Conservation (phyloP, 2,888 invertebrate species). For the Diarsia dahlii region DNA sequence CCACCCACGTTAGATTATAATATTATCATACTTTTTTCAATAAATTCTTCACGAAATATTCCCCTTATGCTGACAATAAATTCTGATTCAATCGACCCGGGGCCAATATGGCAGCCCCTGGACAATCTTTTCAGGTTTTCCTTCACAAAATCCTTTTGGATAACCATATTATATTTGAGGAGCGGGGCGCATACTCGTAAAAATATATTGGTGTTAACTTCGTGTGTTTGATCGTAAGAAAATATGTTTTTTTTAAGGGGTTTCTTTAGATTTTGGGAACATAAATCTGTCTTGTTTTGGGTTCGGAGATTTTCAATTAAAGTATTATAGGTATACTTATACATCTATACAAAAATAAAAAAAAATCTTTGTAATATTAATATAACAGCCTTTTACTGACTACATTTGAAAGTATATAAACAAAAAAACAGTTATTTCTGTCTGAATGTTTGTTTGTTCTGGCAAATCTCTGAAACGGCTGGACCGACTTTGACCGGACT, state of each 20-base stretch:
- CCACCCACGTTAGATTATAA: slow-evolving; percentile 43
- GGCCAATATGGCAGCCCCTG: slow-evolving; percentile 49
- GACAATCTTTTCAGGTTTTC: slow-evolving; percentile 40
- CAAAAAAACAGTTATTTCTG: too few relatives aligned
- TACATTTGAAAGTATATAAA: too few relatives aligned
- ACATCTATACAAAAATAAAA: too few relatives aligned
- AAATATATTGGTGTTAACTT: slow-evolving; percentile 51
- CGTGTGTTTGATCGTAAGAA: slow-evolving; percentile 14
- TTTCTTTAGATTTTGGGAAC: neutral
- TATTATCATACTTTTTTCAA: slow-evolving; percentile 25
- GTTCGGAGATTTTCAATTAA: too few relatives aligned
- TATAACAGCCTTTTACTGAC: too few relatives aligned
- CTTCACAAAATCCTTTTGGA: slow-evolving; percentile 43
- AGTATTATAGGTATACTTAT: too few relatives aligned
- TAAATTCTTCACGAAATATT: slow-evolving; percentile 53
- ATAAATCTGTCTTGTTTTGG: too few relatives aligned
- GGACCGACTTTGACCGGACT: too few relatives aligned
- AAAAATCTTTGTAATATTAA: too few relatives aligned
- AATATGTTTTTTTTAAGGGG: slow-evolving; percentile 13
- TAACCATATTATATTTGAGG: slow-evolving; percentile 45
- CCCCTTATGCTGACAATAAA: slow-evolving; percentile 55
- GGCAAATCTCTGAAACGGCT: too few relatives aligned
- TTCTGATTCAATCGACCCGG: slow-evolving; percentile 53
- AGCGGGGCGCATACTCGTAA: slow-evolving; percentile 41
- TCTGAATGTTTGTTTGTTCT: too few relatives aligned